A percentile compares a stretch with the other conserved stretches of the same genome.
These are phyloP conservation scores for Ericerus pela DNA, from an alignment of 1,140 invertebrate species.

Conservation along the genomic window DNA sequence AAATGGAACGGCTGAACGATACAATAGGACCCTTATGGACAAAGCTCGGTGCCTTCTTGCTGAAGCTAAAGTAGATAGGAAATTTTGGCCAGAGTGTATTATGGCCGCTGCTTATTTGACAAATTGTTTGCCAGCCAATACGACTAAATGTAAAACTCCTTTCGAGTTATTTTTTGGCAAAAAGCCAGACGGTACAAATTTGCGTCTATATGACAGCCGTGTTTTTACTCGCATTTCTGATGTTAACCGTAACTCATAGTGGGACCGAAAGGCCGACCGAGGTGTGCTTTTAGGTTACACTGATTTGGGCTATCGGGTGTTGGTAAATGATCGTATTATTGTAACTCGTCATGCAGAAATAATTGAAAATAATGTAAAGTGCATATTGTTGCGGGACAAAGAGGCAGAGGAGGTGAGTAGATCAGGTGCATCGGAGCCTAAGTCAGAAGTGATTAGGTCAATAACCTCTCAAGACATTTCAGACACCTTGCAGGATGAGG, in stretches of 20 bases:
- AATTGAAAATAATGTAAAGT: not conserved
- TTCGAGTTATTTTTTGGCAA: slow-evolving; percentile 2
- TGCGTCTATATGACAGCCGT: slow-evolving; percentile 19
- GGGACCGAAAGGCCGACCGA: slow-evolving; percentile 5
- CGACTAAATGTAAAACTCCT: not conserved
- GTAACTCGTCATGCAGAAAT: not conserved
- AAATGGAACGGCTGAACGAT: slow-evolving; percentile 15
- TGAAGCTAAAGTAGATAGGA: slow-evolving; percentile 12
- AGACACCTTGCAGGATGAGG: too few species aligned
- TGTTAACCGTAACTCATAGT: slow-evolving; percentile 19
- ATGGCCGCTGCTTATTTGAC: slow-evolving; percentile 15
- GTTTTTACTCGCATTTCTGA: slow-evolving; percentile 21
- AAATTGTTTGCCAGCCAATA: slow-evolving; percentile 16
- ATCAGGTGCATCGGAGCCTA: too few species aligned
- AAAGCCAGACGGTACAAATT: not conserved
- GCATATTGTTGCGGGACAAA: not conserved
- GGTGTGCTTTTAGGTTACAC: not conserved
- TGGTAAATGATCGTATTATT: not conserved
- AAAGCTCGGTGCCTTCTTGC: slow-evolving; percentile 18
- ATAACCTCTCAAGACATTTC: too few species aligned
- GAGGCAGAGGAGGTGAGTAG: too few species aligned
- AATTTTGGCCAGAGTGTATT: slow-evolving; percentile 18
- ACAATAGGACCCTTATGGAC: slow-evolving; percentile 18
- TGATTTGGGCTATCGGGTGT: not conserved
- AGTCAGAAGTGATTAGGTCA: too few species aligned